phyloP scores from a whole-genome alignment of 2,888 invertebrate genomes.

The Epiblema foenella region DNA sequence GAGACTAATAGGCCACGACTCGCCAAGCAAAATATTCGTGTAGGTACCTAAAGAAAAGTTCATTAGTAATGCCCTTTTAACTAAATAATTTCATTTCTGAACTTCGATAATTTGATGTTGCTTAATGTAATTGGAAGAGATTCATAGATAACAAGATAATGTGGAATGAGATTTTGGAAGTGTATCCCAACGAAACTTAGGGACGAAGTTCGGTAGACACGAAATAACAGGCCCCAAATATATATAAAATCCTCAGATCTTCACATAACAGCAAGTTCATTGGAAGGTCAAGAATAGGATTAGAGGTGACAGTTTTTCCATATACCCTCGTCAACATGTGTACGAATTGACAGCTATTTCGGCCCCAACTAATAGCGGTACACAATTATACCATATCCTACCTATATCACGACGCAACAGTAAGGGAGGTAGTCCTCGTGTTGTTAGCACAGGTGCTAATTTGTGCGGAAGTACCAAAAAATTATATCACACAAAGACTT shows the following conservation, averaged over 20 bases:
- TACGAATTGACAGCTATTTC: no score
- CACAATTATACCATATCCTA: no score
- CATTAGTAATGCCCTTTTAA: constrained; percentile 58
- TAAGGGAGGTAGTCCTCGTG: no score
- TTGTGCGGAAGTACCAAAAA: no score
- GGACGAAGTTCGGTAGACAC: background rate
- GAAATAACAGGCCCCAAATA: background rate
- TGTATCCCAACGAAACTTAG: background rate
- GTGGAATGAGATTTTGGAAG: background rate
- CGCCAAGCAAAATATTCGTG: constrained; percentile 55
- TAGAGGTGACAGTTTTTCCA: no score
- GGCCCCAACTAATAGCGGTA: no score
- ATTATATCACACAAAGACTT: no score
- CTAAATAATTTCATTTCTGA: constrained; percentile 35
- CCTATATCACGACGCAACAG: no score
- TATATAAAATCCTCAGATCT: background rate
- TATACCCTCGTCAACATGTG: no score
- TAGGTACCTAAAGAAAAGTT: constrained; percentile 53
- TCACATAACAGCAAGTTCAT: no score
- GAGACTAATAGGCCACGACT: constrained; percentile 70
- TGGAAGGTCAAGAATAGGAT: no score
- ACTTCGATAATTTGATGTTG: background rate
- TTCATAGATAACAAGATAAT: background rate
- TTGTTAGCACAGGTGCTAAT: no score
- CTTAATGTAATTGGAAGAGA: constrained; percentile 7